Evolutionary conservation across 1,140 invertebrate species (phyloP), one percentile per base, ranked within the genome.

Genomic region (Conus ventricosus): DNA sequence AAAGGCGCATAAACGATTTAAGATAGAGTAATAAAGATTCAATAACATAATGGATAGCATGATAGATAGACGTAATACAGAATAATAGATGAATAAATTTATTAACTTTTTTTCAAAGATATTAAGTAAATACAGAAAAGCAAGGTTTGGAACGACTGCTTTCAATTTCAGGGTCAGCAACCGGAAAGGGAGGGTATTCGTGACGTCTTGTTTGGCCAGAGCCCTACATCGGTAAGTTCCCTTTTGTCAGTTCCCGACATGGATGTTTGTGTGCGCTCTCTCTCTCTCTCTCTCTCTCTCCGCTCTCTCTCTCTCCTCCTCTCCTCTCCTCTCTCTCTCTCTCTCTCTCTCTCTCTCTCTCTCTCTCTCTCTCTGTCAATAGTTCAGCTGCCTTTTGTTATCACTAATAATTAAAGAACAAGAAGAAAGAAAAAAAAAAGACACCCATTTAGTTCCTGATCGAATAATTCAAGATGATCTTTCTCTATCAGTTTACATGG

Each of bases 191-290:
- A 88, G 88, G 85, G 83, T n/a, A 88, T 88, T 17, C 60, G 88
- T 54, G 88, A 88, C 82, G 88, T 88, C 25, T 39, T 88, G 83
- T 85, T 88, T 54, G 88, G 88, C 20, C n/a, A 85, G 5, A 88
- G 83, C 54, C 88, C 88, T 23, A 55, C 88, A 5, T 8, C 81
- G 83, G 88, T 88, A 63, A 53, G 87, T 82, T 76, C 63, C n/a
- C 71, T 53, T 54, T 1, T 23, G 76, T 25, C 11, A 8, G 7
- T 78, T n/a, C 51, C 76, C 25, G n/a, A n/a, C n/a, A 25, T 20
- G 23, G 4, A 20, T 7, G n/a, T n/a, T n/a, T 7, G 17, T 39
- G 39, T 39, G 3, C 0, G 39, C 3, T 39, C 39, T 88, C 25
- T 67, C 55, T 53, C 67, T 82, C 39, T 60, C 23, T 63, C 84